phyloP scores from a whole-genome alignment of 2,113 vertebrate genomes.

The Dasyornis broadbenti region DNA sequence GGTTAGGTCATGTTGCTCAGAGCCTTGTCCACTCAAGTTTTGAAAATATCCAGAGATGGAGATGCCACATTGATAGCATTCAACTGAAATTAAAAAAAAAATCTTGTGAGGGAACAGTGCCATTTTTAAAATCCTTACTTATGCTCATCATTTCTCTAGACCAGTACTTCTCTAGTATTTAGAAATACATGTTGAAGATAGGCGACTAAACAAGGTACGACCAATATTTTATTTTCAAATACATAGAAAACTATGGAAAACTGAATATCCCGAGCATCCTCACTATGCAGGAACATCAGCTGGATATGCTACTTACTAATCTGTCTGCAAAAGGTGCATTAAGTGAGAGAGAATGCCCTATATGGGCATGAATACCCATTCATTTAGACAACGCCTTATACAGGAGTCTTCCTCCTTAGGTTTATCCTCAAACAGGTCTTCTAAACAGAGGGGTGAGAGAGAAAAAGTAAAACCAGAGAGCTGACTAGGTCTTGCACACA shows the following conservation, averaged over 20 bases:
- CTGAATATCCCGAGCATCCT: background rate
- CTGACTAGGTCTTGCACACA: background rate
- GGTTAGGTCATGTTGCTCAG: background rate
- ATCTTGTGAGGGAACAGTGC: background rate
- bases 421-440: background rate
- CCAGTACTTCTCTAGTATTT: background rate
- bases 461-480: background rate
- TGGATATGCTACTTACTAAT: background rate
- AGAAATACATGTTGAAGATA: background rate
- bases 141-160: background rate
- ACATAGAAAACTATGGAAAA: background rate
- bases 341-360: background rate
- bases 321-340: background rate
- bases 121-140: background rate
- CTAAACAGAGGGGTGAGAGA: background rate
- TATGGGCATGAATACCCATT: background rate
- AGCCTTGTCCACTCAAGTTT: background rate
- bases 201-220: background rate
- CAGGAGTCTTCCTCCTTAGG: background rate
- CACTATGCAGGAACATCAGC: background rate
- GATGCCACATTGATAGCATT: background rate
- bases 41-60: background rate
- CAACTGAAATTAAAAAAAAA: background rate
- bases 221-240: background rate
- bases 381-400: background rate